Evolutionary conservation across 2,797 vertebrate genomes (phyloP).

Genomic region (Rhynchotus rufescens): DNA sequence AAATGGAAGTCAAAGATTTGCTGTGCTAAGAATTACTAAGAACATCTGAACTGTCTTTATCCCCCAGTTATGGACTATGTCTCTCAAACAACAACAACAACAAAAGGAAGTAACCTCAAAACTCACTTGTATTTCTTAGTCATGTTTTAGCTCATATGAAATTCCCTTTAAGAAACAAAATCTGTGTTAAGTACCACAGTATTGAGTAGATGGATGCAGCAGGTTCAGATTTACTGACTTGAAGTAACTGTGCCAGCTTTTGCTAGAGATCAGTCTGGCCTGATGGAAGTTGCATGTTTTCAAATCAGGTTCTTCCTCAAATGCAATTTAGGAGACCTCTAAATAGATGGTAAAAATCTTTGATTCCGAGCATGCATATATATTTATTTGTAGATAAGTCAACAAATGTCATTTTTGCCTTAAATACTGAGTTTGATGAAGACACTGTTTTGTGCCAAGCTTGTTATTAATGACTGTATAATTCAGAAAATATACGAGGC

Average conservation of each 20-base stretch:
- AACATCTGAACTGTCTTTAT: not conserved
- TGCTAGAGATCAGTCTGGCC: not conserved
- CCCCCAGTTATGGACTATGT: not conserved
- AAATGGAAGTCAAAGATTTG: not conserved
- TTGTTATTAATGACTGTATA: slow-evolving; percentile 38
- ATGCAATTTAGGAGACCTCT: not conserved
- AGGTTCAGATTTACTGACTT: not conserved
- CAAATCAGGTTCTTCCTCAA: not conserved
- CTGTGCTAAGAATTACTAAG: not conserved
- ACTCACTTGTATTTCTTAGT: not conserved
- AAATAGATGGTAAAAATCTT: slow-evolving; percentile 1
- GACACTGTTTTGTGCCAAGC: slow-evolving; percentile 56
- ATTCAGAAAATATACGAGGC: slow-evolving; percentile 70
- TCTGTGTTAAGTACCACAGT: not conserved
- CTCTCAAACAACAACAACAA: not conserved
- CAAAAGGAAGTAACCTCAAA: not conserved
- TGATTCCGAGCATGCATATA: not conserved
- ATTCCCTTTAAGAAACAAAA: not conserved
- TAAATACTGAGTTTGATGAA: slow-evolving; percentile 1
- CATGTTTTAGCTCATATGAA: not conserved
- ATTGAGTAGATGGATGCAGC: not conserved
- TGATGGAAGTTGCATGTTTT: not conserved
- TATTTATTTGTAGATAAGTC: not conserved
- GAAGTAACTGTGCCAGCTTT: not conserved
- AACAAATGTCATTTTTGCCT: slow-evolving; percentile 47